Evolutionary conservation across 2,888 invertebrate genomes (phyloP).

Genomic region (Silvanus unidentatus): DNA sequence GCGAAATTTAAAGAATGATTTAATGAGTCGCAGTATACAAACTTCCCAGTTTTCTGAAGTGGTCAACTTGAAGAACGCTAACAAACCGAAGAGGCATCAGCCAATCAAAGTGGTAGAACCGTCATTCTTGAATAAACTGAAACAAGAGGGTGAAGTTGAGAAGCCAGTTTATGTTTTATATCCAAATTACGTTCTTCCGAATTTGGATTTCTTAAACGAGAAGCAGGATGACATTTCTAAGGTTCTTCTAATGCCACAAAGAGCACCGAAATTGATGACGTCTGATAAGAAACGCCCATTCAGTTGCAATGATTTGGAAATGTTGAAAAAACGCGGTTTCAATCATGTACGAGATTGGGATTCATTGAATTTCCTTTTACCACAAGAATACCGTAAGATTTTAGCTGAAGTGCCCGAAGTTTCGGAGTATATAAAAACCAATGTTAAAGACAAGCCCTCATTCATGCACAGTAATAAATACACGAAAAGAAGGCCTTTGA

Average conservation of each 20-base stretch:
- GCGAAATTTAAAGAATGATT: constrained; percentile 37
- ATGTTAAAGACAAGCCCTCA: constrained; percentile 50
- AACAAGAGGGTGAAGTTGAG: constrained; percentile 47
- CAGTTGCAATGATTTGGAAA: constrained; percentile 77
- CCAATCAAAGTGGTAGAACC: constrained; percentile 60
- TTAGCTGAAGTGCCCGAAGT: constrained; percentile 76
- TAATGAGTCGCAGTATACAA: constrained; percentile 70
- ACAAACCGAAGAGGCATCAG: constrained; percentile 28
- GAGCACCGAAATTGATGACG: constrained; percentile 45
- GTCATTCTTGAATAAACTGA: constrained; percentile 64
- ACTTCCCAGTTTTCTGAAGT: constrained; percentile 54
- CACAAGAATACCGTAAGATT: constrained; percentile 74
- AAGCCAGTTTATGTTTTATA: constrained; percentile 85
- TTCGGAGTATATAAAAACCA: constrained; percentile 57
- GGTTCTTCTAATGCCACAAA: constrained; percentile 69
- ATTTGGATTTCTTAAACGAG: constrained; percentile 70
- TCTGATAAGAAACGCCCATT: constrained; percentile 57
- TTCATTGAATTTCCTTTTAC: constrained; percentile 81
- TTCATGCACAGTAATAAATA: constrained; percentile 54
- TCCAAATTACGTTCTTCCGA: constrained; percentile 85
- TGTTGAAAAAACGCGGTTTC: constrained; percentile 72
- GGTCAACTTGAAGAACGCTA: constrained; percentile 34
- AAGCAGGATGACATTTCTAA: constrained; percentile 50
- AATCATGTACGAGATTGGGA: constrained; percentile 91
- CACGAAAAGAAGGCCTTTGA: constrained; percentile 52